Conservation (phyloP, 2,797 vertebrate genomes). For the Clarias pachynema region DNA sequence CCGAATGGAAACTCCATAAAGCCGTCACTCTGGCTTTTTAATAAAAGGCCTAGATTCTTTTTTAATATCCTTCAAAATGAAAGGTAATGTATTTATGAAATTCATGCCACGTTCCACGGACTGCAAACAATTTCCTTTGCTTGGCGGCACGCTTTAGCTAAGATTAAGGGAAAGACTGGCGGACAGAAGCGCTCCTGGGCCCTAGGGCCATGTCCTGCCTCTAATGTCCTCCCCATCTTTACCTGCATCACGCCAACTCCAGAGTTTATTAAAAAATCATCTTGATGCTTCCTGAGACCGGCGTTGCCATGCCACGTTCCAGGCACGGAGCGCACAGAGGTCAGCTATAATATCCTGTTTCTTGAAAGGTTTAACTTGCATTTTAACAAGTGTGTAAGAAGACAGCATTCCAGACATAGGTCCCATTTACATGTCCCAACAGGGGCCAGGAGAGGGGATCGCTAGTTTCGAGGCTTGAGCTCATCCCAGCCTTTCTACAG, state of each 20-base stretch:
- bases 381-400: slow-evolving; percentile 79
- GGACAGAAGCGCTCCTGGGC: slow-evolving; percentile 72
- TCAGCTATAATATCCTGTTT: slow-evolving; percentile 81
- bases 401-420: slow-evolving; percentile 77
- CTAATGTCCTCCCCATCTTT: slow-evolving; percentile 65
- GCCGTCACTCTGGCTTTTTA: slow-evolving; percentile 78
- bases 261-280: slow-evolving; percentile 81
- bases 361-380: slow-evolving; percentile 78
- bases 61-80: slow-evolving; percentile 81
- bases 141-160: slow-evolving; percentile 72
- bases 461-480: slow-evolving; percentile 64
- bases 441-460: slow-evolving; percentile 59
- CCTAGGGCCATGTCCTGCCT: slow-evolving; percentile 65
- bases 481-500: slow-evolving; percentile 66
- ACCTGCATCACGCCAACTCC: slow-evolving; percentile 77
- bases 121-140: slow-evolving; percentile 83
- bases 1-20: slow-evolving; percentile 78
- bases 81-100: slow-evolving; percentile 83
- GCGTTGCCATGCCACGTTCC: slow-evolving; percentile 66
- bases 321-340: slow-evolving; percentile 55
- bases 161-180: slow-evolving; percentile 77
- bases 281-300: slow-evolving; percentile 70
- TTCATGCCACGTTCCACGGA: slow-evolving; percentile 80
- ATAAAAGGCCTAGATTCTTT: slow-evolving; percentile 74
- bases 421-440: slow-evolving; percentile 69